Evolutionary conservation across 1,140 invertebrate species (phyloP).

Genomic region (Cheumatopsyche charites): DNA sequence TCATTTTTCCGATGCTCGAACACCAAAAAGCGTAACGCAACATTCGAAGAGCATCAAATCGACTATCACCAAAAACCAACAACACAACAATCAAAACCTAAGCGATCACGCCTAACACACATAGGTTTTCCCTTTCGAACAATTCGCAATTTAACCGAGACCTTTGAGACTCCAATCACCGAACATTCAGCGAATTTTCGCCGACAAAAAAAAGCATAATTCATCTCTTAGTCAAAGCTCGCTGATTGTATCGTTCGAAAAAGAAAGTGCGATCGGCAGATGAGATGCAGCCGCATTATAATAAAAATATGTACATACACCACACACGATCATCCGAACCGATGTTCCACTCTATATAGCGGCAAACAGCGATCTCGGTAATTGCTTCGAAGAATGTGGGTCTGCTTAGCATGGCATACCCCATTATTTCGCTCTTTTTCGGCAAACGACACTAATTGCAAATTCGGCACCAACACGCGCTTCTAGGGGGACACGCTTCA

Average conservation of each 20-base stretch:
- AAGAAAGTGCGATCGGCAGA: constrained; percentile 25
- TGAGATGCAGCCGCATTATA: not conserved
- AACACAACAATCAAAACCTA: too few species aligned
- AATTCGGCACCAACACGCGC: constrained; percentile 3
- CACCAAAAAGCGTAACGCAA: too few species aligned
- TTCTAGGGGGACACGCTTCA: constrained; percentile 44
- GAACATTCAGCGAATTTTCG: not conserved
- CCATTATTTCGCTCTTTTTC: constrained; percentile 26
- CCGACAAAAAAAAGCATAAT: not conserved
- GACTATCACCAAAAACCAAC: too few species aligned
- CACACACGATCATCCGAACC: constrained; percentile 17
- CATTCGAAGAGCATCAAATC: too few species aligned
- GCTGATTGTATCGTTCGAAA: constrained; percentile 4
- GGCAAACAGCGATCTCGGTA: constrained; percentile 11
- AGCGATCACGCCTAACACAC: too few species aligned
- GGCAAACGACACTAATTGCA: constrained; percentile 31
- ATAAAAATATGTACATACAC: not conserved
- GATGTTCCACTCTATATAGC: constrained; percentile 36
- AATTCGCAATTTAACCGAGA: too few species aligned
- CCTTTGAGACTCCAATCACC: too few species aligned
- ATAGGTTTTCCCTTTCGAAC: too few species aligned
- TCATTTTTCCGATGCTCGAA: too few species aligned
- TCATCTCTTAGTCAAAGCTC: not conserved
- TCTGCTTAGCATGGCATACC: constrained; percentile 12
- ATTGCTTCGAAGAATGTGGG: constrained; percentile 30